A percentile compares a stretch with the other conserved stretches of the same genome.
Evolutionary conservation across 2,113 vertebrate species (phyloP).

Genomic region (Megaceryle torquata): DNA sequence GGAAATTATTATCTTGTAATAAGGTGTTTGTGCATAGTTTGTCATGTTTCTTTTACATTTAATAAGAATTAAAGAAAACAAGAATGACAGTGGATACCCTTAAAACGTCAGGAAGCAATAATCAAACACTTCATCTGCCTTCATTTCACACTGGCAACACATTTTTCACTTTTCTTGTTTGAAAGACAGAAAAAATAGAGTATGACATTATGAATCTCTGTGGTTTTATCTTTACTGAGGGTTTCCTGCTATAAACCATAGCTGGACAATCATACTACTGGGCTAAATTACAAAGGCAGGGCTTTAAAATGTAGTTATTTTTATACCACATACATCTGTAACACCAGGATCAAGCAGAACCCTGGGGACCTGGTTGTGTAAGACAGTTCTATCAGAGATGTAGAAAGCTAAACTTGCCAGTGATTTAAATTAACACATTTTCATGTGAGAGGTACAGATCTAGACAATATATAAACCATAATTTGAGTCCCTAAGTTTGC

Average conservation of each 20-base stretch:
- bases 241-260: background rate
- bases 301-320: background rate
- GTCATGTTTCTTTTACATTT: background rate
- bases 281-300: background rate
- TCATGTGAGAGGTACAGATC: background rate
- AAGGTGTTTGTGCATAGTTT: background rate
- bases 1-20: background rate
- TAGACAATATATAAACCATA: background rate
- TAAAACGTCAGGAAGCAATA: background rate
- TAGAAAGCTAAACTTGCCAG: background rate
- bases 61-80: background rate
- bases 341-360: background rate
- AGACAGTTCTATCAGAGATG: background rate
- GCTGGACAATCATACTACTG: background rate
- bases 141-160: background rate
- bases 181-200: background rate
- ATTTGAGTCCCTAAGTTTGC: background rate
- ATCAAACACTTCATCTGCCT: background rate
- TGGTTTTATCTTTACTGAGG: background rate
- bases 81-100: background rate
- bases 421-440: background rate
- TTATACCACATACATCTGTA: background rate
- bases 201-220: background rate
- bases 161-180: background rate
- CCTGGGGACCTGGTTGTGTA: background rate